Evolutionary conservation across 1,140 invertebrate species (phyloP).

Genomic region (Zaprionus nigranus): DNA sequence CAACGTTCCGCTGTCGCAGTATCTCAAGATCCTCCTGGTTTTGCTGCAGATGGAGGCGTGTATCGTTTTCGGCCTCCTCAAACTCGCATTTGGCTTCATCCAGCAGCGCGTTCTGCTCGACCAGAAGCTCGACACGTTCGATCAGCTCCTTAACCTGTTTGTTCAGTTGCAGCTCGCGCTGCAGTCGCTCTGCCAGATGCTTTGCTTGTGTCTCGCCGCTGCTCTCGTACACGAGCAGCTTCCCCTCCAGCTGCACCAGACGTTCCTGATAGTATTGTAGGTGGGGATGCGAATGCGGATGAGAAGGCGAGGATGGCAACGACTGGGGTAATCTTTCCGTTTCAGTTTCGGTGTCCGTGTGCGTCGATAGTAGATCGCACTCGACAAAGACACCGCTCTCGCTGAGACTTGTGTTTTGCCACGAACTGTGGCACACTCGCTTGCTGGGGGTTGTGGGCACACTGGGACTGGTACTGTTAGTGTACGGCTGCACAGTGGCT

Average conservation of each 20-base stretch:
- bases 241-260: slow-evolving; percentile 86
- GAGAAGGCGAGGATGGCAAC: neutral
- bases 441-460: slow-evolving; percentile 63
- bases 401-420: slow-evolving; percentile 85
- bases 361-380: slow-evolving; percentile 47
- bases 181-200: slow-evolving; percentile 86
- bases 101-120: slow-evolving; percentile 86
- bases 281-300: slow-evolving; percentile 85
- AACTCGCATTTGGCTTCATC: slow-evolving; percentile 89
- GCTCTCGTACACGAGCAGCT: slow-evolving; percentile 87
- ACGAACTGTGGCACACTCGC: slow-evolving; percentile 39
- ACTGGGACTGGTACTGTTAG: slow-evolving; percentile 68
- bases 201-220: slow-evolving; percentile 86
- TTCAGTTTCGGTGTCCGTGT: slow-evolving; percentile 85
- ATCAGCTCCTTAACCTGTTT: slow-evolving; percentile 86
- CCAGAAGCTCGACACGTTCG: slow-evolving; percentile 85
- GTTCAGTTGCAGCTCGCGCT: slow-evolving; percentile 86
- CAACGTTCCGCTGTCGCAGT: slow-evolving; percentile 82
- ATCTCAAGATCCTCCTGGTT: slow-evolving; percentile 83
- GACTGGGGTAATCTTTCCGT: slow-evolving; percentile 39
- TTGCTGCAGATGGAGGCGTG: slow-evolving; percentile 87
- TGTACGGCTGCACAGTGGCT: slow-evolving; percentile 82
- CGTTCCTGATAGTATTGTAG: slow-evolving; percentile 87
- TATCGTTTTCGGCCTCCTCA: slow-evolving; percentile 89
- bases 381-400: slow-evolving; percentile 89